Percentiles rank a stretch among this genome's conserved stretches.
Evolutionary conservation across 37 sponge, comb jelly and placozoan genomes (phyloP).

Genomic region (Diacarnus erythraeanus): DNA sequence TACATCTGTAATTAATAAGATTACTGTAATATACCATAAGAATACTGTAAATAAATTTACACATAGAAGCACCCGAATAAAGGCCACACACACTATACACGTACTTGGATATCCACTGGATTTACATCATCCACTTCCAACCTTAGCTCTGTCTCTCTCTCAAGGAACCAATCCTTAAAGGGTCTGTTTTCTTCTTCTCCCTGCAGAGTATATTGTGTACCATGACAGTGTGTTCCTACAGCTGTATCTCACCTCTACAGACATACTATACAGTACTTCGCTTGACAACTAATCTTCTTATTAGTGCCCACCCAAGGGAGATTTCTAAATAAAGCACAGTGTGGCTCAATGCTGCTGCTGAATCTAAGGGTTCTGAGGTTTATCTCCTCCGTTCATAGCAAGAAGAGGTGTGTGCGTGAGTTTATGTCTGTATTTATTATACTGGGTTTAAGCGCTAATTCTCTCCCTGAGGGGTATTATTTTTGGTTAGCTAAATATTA

Average conservation of each 20-base stretch:
- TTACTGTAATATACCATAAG: too few relatives aligned
- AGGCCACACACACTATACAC: too few relatives aligned
- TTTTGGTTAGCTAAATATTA: too few relatives aligned
- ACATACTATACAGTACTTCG: neutral
- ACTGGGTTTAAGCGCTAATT: too few relatives aligned
- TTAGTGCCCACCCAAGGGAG: neutral
- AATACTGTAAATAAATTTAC: too few relatives aligned
- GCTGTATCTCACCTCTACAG: neutral
- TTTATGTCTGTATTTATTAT: too few relatives aligned
- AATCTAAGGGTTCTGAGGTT: neutral
- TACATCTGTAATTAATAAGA: too few relatives aligned
- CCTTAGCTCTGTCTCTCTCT: conserved; percentile 77
- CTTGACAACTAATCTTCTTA: neutral
- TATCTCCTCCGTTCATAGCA: neutral
- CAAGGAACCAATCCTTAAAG: conserved; percentile 71
- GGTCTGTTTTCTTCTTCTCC: conserved; percentile 16
- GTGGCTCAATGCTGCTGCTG: neutral
- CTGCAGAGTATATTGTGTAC: neutral
- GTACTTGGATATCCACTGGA: conserved; percentile 35
- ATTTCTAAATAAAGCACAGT: conserved; percentile 1
- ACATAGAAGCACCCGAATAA: too few relatives aligned
- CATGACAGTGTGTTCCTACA: neutral
- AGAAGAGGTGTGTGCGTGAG: neutral
- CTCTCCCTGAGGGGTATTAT: too few relatives aligned
- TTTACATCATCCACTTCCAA: conserved; percentile 66